Conservation (phyloP, 2,113 vertebrate species). For the Carlito syrichta region DNA sequence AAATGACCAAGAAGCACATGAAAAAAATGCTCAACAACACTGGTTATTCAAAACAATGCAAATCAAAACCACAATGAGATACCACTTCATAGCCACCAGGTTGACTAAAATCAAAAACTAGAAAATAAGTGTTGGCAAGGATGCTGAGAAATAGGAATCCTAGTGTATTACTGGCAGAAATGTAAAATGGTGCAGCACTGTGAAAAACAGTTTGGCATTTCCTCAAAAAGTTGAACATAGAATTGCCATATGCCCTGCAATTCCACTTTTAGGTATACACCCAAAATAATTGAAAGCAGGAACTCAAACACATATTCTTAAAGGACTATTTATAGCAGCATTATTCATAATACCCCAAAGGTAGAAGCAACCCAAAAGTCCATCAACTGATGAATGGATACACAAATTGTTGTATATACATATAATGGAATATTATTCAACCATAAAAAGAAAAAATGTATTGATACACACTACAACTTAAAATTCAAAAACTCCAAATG, state of each 20-base stretch:
- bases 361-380: background rate
- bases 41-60: background rate
- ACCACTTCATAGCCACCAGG: too few species aligned
- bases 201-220: background rate
- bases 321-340: background rate
- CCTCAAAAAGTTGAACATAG: background rate
- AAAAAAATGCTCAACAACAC: too few species aligned
- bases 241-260: background rate
- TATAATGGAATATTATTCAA: background rate
- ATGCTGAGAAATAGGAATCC: background rate
- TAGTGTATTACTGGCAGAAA: background rate
- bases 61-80: background rate
- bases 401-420: background rate
- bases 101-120: too few species aligned
- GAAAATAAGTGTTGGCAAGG: background rate
- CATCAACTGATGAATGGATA: background rate
- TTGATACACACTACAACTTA: background rate
- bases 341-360: background rate
- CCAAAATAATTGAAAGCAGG: background rate
- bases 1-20: background rate
- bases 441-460: background rate
- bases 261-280: background rate
- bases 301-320: background rate
- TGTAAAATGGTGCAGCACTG: background rate
- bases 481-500: too few species aligned